These are phyloP conservation scores for Campoletis sonorensis DNA, from an alignment of 1,140 invertebrate species.

Conservation along the genomic window DNA sequence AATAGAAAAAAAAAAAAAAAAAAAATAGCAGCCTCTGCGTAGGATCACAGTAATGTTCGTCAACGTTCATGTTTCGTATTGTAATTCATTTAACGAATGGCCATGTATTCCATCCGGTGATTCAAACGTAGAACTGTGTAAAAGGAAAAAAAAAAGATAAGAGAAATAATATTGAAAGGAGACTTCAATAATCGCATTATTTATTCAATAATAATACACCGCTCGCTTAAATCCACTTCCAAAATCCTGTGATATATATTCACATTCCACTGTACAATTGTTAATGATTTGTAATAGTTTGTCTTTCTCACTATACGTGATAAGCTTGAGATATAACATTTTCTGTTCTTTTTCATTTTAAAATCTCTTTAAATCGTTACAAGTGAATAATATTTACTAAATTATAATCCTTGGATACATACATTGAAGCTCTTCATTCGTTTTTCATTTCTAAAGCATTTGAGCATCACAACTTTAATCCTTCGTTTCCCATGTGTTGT, in stretches of 20 bases:
- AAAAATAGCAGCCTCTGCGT: background rate
- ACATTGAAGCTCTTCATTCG: constrained; percentile 19
- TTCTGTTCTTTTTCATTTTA: background rate
- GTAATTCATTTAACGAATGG: constrained; percentile 42
- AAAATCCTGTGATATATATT: constrained; percentile 26
- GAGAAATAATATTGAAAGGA: constrained; percentile 27
- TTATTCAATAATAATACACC: constrained; percentile 25
- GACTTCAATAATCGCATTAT: constrained; percentile 29
- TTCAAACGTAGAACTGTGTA: constrained; percentile 36
- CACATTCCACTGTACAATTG: constrained; percentile 36
- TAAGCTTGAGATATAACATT: constrained; percentile 14
- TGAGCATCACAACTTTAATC: constrained; percentile 38
- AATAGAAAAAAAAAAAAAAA: background rate
- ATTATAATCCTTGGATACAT: constrained; percentile 17
- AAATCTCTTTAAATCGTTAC: constrained; percentile 10
- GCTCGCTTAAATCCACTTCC: constrained; percentile 13
- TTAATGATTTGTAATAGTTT: constrained; percentile 17
- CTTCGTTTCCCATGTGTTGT: constrained; percentile 13
- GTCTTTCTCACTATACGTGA: constrained; percentile 1
- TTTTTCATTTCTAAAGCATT: constrained; percentile 30
- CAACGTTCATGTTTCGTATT: constrained; percentile 41
- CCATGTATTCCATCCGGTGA: constrained; percentile 39
- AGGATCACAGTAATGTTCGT: constrained; percentile 24
- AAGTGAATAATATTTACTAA: constrained; percentile 35
- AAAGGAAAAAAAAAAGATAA: constrained; percentile 30